phyloP scores from a whole-genome alignment of 2,888 invertebrate genomes.

The Unio pictorum region DNA sequence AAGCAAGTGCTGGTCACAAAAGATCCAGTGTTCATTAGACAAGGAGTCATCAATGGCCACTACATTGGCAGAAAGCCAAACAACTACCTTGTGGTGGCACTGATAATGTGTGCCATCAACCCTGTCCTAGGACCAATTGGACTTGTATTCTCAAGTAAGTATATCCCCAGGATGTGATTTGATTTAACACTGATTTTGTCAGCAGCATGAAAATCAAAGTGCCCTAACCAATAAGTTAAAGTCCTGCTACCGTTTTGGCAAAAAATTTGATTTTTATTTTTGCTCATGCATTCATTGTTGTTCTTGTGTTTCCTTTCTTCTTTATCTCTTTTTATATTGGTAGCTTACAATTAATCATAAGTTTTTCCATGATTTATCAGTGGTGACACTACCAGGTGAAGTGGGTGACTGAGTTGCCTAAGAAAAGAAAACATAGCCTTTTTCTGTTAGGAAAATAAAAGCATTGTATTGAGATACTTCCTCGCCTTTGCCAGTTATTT shows the following conservation, averaged over 20 bases:
- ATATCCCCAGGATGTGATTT: neutral
- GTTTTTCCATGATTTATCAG: neutral
- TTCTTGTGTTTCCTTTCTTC: neutral
- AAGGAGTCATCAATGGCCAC: slow-evolving; percentile 53
- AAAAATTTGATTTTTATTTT: no score
- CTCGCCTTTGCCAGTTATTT: no score
- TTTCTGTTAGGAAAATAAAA: no score
- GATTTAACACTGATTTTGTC: neutral
- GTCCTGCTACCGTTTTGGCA: no score
- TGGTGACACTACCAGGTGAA: no score
- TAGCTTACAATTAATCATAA: neutral
- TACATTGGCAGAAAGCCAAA: slow-evolving; percentile 58
- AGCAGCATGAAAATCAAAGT: neutral
- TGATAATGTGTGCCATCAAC: slow-evolving; percentile 52
- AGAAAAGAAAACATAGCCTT: no score
- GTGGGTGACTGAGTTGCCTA: no score
- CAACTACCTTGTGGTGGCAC: slow-evolving; percentile 50
- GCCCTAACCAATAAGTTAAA: neutral
- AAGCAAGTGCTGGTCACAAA: slow-evolving; percentile 59
- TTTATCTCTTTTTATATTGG: no score
- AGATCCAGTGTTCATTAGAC: slow-evolving; percentile 57
- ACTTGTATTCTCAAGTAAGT: slow-evolving; percentile 59
- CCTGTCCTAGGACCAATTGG: slow-evolving; percentile 58
- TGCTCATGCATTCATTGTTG: no score
- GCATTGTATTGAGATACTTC: no score